Evolutionary conservation across 2,797 vertebrate species (phyloP), one percentile per base, ranked within the genome.

Genomic region (Aplochiton taeniatus): DNA sequence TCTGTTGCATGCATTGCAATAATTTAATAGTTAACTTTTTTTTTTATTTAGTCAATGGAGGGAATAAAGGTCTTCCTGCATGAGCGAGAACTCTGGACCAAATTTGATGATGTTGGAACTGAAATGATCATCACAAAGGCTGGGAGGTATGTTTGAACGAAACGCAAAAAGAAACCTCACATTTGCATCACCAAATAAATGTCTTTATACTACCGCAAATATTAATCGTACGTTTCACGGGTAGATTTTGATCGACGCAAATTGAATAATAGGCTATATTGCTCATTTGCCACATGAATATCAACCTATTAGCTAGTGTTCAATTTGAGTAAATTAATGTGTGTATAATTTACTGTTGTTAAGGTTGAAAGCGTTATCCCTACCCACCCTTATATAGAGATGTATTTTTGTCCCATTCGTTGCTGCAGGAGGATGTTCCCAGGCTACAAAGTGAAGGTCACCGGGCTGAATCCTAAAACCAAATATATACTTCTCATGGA

Each of bases 401-500:
- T 18, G 13, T 63, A 17, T 52, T 51, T 20, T 61, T 68, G 0
- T 63, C 45, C 44, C 55, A 31, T 31, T 31, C 31, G 31, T 6
- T 31, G 31, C 49, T 75, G 16, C 67, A 99, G 97, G 85, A 90
- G 97, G 44, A 99, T 99, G 97, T 99, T 99, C 79, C 97, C 97
- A 68, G 95, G 96, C 79, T 98, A 96, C 89, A 99, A 98, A 86
- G 96, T 98, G 79, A 98, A 98, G 90, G 96, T 98, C 72, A 95
- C 95, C 1, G 97, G 97, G 53, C 93, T 99, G 19, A 98, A 98
- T 76, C 95, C 96, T 41, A 98, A 97, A 90, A 96, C 96, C 0
- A 99, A 98, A 81, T 99, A 98, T 74, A 98, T 99, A n/a, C 92
- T 99, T 41, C 76, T 99, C 72, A 99, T 98, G 96, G 97, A 99